These are phyloP conservation scores for Crenuchus spilurus DNA, from an alignment of 2,797 vertebrate genomes.

Conservation along the genomic window DNA sequence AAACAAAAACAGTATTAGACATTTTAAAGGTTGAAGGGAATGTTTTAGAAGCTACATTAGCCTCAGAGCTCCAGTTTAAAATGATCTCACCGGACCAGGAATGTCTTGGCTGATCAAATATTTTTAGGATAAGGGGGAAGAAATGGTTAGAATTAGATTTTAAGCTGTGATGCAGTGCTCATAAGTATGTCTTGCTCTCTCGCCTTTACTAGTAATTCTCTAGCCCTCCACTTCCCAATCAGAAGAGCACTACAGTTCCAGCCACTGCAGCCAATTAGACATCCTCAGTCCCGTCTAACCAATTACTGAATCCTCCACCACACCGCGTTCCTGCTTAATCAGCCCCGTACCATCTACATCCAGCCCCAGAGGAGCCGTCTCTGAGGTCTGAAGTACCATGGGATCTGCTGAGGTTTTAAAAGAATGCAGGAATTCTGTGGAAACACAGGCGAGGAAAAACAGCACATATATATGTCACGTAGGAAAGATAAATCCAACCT, in stretches of 20 bases:
- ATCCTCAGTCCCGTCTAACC: slow-evolving; percentile 70
- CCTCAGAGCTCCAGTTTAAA: too few species aligned
- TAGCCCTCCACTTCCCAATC: slow-evolving; percentile 70
- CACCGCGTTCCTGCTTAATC: slow-evolving; percentile 62
- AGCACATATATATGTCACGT: not conserved
- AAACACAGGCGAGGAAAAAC: not conserved
- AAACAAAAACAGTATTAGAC: too few species aligned
- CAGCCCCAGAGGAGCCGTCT: not conserved
- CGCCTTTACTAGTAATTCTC: slow-evolving; percentile 65
- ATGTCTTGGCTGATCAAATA: too few species aligned
- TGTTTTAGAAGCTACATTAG: too few species aligned
- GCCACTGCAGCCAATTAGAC: slow-evolving; percentile 75
- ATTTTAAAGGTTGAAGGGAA: too few species aligned
- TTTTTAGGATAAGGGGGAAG: too few species aligned
- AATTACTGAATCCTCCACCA: slow-evolving; percentile 64
- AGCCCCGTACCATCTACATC: slow-evolving; percentile 29
- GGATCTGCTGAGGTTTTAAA: not conserved
- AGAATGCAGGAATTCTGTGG: not conserved
- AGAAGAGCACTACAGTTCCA: slow-evolving; percentile 71
- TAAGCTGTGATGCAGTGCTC: not conserved
- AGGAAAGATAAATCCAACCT: not conserved
- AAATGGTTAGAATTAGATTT: too few species aligned
- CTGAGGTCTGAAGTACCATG: not conserved
- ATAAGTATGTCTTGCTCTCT: not conserved
- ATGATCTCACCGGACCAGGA: too few species aligned